Conservation (phyloP, 2,797 vertebrate genomes). For the Enteromius thamalakanensis region DNA sequence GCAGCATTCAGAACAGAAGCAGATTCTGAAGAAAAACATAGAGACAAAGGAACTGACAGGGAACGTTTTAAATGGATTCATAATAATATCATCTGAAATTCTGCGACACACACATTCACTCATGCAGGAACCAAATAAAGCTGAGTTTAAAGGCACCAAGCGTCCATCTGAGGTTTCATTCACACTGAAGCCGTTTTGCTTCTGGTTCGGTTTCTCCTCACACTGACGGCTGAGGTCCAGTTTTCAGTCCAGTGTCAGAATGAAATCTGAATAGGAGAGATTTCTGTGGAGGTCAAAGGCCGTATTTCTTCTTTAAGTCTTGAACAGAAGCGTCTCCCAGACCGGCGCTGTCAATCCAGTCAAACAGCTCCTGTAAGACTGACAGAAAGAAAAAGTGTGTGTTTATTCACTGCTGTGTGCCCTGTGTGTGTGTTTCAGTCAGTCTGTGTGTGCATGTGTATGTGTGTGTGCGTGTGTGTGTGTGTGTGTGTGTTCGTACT, state of each 20-base stretch:
- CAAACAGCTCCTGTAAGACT: slow-evolving; percentile 88
- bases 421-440: no score
- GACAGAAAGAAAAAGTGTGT: slow-evolving; percentile 50
- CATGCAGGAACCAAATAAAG: neutral
- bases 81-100: neutral
- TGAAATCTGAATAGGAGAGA: neutral
- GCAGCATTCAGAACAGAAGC: neutral
- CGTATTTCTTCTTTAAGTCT: slow-evolving; percentile 85
- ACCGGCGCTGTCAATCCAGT: slow-evolving; percentile 78
- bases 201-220: neutral
- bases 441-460: no score
- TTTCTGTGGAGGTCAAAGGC: slow-evolving; percentile 71
- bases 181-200: neutral
- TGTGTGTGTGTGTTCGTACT: slow-evolving; percentile 67
- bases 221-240: neutral
- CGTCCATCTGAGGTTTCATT: neutral
- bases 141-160: neutral
- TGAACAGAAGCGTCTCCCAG: slow-evolving; percentile 73
- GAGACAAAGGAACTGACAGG: neutral
- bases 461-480: neutral
- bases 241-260: neutral
- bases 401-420: neutral
- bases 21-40: neutral
- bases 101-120: neutral
- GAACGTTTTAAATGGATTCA: neutral